Conservation (phyloP, 2,113 vertebrate species). For the Heptranchias perlo region DNA sequence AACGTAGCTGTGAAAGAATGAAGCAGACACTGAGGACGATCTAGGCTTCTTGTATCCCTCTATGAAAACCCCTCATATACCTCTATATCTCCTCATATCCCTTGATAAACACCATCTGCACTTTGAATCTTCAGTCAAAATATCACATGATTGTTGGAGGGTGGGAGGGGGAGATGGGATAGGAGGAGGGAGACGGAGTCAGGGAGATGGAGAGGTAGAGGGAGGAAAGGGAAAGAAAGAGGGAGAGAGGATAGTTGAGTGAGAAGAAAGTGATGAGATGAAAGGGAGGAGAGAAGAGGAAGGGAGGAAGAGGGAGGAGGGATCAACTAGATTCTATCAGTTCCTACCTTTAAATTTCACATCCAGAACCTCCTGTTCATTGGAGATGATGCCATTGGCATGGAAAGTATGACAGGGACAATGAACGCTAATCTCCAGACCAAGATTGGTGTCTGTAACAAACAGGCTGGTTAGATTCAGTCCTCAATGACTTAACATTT, state of each 20-base stretch:
- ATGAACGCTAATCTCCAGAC: constrained; percentile 92
- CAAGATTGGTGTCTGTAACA: constrained; percentile 79
- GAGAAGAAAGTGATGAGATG: neutral
- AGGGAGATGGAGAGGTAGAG: too few species aligned
- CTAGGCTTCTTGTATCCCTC: too few species aligned
- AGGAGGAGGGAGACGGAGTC: too few species aligned
- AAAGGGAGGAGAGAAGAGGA: neutral
- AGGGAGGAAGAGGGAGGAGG: neutral
- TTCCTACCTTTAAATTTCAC: constrained; percentile 88
- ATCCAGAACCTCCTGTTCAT: constrained; percentile 80
- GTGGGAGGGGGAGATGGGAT: too few species aligned
- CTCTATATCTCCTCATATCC: too few species aligned
- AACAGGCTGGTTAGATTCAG: neutral
- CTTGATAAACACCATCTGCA: too few species aligned
- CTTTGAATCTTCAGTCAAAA: too few species aligned
- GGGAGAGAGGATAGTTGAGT: neutral
- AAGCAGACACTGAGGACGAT: too few species aligned
- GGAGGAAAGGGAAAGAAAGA: too few species aligned
- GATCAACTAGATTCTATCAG: neutral
- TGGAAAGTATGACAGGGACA: constrained; percentile 94
- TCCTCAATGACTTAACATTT: neutral
- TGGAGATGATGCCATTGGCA: constrained; percentile 84
- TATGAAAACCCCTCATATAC: too few species aligned
- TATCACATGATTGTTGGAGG: too few species aligned
- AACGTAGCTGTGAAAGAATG: too few species aligned